Evolutionary conservation across 2,888 invertebrate genomes (phyloP).

Genomic region (Ectropis crepuscularia): DNA sequence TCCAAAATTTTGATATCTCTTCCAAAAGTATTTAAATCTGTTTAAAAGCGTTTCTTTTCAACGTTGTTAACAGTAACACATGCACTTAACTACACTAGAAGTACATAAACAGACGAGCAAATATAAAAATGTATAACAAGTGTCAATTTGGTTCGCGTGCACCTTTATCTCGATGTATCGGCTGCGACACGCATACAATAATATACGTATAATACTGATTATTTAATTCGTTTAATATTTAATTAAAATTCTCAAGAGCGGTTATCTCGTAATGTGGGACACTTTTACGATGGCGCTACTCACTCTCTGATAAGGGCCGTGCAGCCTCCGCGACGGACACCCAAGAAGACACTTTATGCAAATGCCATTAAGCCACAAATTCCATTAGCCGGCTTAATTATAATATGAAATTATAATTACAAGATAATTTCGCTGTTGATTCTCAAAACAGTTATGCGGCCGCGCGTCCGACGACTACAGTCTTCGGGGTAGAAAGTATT

Average conservation of each 20-base stretch:
- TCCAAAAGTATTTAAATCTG: slow-evolving; percentile 28
- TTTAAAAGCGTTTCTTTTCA: slow-evolving; percentile 37
- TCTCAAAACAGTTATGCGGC: slow-evolving; percentile 76
- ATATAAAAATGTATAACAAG: slow-evolving; percentile 58
- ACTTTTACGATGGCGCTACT: slow-evolving; percentile 83
- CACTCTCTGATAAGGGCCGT: slow-evolving; percentile 77
- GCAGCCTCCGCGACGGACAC: slow-evolving; percentile 63
- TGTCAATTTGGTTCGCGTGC: slow-evolving; percentile 66
- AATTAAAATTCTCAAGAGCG: slow-evolving; percentile 83
- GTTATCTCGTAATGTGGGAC: slow-evolving; percentile 84
- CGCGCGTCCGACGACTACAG: slow-evolving; percentile 57
- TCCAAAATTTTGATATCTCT: slow-evolving; percentile 16
- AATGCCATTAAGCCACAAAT: slow-evolving; percentile 73
- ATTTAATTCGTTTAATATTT: slow-evolving; percentile 84
- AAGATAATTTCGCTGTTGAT: slow-evolving; percentile 80
- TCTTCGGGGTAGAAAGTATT: slow-evolving; percentile 74
- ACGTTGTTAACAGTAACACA: slow-evolving; percentile 52
- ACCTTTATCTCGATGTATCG: slow-evolving; percentile 69
- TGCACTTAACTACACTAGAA: slow-evolving; percentile 58
- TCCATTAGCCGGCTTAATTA: slow-evolving; percentile 70
- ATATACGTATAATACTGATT: slow-evolving; percentile 83
- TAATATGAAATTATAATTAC: slow-evolving; percentile 82
- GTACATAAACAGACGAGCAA: slow-evolving; percentile 44
- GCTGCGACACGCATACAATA: slow-evolving; percentile 78
- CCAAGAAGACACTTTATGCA: slow-evolving; percentile 77